Percentiles rank a stretch among this genome's conserved stretches.
Evolutionary conservation across 2,888 invertebrate genomes (phyloP).

Genomic region (Erebia palarica): DNA sequence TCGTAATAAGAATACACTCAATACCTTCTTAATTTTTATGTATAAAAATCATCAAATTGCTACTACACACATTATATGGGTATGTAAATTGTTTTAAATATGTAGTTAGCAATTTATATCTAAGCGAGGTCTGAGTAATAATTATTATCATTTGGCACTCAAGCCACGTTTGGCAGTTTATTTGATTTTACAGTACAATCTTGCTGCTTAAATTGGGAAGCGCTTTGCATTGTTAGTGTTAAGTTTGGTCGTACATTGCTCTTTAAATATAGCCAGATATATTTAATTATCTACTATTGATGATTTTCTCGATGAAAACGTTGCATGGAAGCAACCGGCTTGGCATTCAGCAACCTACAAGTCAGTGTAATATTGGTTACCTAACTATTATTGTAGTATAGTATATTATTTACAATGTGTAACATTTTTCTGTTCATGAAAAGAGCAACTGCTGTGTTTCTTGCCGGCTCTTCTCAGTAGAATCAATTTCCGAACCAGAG

Average conservation of each 20-base stretch:
- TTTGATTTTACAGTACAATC: constrained; percentile 57
- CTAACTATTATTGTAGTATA: no score
- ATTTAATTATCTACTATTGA: no score
- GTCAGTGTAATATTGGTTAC: no score
- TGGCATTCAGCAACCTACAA: no score
- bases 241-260: background rate
- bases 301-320: no score
- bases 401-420: no score
- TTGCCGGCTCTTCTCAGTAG: no score
- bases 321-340: no score
- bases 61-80: constrained; percentile 13
- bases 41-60: constrained; percentile 1
- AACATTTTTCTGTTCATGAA: no score
- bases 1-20: background rate
- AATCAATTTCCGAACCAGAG: no score
- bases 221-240: background rate
- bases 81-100: constrained; percentile 43
- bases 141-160: constrained; percentile 46
- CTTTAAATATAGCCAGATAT: no score
- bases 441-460: no score
- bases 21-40: background rate
- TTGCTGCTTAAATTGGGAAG: constrained; percentile 38
- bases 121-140: constrained; percentile 39
- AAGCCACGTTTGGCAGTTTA: constrained; percentile 52
- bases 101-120: constrained; percentile 41